Base-by-base conservation (phyloP, 2,113 vertebrate species). In the Arothron firmamentum region DNA sequence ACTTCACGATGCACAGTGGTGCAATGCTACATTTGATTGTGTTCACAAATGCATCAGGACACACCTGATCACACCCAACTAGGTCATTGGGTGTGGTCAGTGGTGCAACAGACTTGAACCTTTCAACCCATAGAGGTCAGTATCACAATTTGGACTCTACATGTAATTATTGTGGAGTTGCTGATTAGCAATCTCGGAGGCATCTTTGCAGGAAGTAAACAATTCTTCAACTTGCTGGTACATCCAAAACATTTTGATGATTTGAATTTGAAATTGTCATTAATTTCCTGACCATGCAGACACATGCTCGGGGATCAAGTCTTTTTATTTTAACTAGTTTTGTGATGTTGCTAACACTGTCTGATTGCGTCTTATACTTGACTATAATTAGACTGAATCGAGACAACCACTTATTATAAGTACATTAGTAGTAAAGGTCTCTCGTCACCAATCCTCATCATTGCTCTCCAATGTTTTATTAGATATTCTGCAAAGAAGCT, bases 51-150 rank as follows among this genome's bases (percentile, higher is more conserved):
- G 85, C 85, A 70, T 67, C 59, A 65, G 72, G 73, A 59, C 67
- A 80, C 75, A 65, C 67, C 77, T 71, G 82, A 85, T 80, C 79
- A 85, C 73, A 62, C 77, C 80, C 84, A 85, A 83, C 81, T 1
- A 2, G 0, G 0, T 2, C 6, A 75, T 82, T 85, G 82, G 77
- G 61, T 69, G 69, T 82, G 77, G 80, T 85, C 82, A 80, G 80
- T 57, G 64, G 79, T 74, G 75, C 75, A 58, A 82, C 75, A 80
- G 80, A 83, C 80, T 85, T 75, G 86, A 88, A 88, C 86, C 86
- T 88, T 88, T 88, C 86, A 88, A 88, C 86, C 86, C 86, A 62
- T 86, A 86, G 86, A 88, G 86, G 84, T 88, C 86, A 88, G 82
- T 78, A 72, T 63, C 75, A 81, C 56, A 83, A 83, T 86, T 86